phyloP scores from a whole-genome alignment of 2,888 invertebrate genomes.

The Gibbula magus region DNA sequence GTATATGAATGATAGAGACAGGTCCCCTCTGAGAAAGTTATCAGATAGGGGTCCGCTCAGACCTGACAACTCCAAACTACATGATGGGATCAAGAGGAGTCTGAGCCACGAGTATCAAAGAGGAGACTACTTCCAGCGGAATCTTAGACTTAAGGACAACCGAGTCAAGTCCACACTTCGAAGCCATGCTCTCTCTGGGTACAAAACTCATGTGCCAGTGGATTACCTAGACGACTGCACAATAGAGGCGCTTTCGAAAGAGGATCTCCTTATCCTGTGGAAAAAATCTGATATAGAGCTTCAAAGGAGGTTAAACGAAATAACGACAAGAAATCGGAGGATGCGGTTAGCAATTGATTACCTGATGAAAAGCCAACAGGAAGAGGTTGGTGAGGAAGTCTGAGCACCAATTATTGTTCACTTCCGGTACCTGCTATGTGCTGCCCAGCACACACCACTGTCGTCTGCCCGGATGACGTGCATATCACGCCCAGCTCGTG shows the following conservation, averaged over 20 bases:
- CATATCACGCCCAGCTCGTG: too few relatives aligned
- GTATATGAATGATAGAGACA: neutral
- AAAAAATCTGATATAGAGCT: slow-evolving; percentile 86
- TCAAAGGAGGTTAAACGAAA: slow-evolving; percentile 82
- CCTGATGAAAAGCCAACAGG: slow-evolving; percentile 33
- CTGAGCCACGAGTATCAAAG: slow-evolving; percentile 34
- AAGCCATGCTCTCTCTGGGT: slow-evolving; percentile 58
- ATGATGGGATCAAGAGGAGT: slow-evolving; percentile 18
- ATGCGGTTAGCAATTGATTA: slow-evolving; percentile 44
- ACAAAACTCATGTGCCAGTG: slow-evolving; percentile 46
- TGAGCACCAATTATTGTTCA: neutral
- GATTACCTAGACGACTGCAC: slow-evolving; percentile 59
- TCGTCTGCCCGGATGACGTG: too few relatives aligned
- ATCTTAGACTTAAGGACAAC: slow-evolving; percentile 56
- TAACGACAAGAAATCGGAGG: slow-evolving; percentile 79
- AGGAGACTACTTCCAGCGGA: slow-evolving; percentile 46
- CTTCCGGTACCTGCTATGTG: too few relatives aligned
- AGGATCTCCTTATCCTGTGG: slow-evolving; percentile 85
- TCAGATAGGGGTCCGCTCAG: slow-evolving; percentile 31
- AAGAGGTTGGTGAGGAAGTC: slow-evolving; percentile 30
- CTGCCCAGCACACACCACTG: too few relatives aligned
- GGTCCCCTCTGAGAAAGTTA: neutral
- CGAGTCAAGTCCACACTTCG: slow-evolving; percentile 63
- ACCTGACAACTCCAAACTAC: neutral
- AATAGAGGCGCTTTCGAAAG: slow-evolving; percentile 81